Conservation (phyloP, 2,113 vertebrate genomes). For the Herpetotheres cachinnans region DNA sequence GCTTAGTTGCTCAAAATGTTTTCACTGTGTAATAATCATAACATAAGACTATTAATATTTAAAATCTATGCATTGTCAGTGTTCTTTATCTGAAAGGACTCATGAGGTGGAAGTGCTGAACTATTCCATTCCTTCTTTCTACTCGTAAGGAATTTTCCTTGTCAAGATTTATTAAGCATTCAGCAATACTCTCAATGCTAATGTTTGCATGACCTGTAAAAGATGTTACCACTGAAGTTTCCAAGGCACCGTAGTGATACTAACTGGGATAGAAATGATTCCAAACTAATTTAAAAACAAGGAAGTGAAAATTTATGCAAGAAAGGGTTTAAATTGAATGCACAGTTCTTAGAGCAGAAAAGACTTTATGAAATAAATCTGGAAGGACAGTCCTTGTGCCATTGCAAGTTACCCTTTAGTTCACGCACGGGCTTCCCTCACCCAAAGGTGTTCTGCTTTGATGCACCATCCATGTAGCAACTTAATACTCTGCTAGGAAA, state of each 20-base stretch:
- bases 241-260: not conserved
- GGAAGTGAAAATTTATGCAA: not conserved
- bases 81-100: not conserved
- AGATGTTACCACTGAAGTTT: not conserved
- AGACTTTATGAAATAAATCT: not conserved
- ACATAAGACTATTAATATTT: not conserved
- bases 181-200: not conserved
- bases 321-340: not conserved
- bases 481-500: not conserved
- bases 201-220: not conserved
- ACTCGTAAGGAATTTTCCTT: not conserved
- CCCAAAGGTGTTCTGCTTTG: rapidly evolving
- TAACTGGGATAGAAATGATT: not conserved
- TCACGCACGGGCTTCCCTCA: rapidly evolving
- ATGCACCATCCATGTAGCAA: rapidly evolving
- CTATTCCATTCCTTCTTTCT: not conserved
- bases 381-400: not conserved
- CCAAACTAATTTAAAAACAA: not conserved
- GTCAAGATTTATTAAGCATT: not conserved
- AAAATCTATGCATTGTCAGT: not conserved
- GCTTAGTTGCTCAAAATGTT: not conserved
- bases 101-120: not conserved
- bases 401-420: not conserved
- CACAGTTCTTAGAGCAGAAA: not conserved
- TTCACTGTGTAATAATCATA: not conserved